These are phyloP conservation scores for Urophycis tenuis DNA, from an alignment of 2,797 vertebrate genomes.

Conservation along the genomic window DNA sequence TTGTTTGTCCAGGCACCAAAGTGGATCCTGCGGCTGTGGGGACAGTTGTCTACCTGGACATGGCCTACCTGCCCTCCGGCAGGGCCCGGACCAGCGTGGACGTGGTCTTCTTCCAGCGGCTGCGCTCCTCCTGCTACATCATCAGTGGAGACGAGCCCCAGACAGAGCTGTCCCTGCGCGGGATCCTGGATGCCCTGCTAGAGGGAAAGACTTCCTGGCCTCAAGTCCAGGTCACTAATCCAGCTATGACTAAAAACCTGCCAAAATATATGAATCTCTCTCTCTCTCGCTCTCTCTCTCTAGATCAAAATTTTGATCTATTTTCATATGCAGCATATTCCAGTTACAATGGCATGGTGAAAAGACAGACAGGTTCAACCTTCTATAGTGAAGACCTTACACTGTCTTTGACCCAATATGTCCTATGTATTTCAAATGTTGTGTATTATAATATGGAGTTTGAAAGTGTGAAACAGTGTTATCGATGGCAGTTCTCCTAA, in stretches of 20 bases:
- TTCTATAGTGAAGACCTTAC: no score
- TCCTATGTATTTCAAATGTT: no score
- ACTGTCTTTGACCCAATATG: no score
- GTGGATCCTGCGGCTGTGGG: constrained; percentile 9
- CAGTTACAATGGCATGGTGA: no score
- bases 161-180: constrained; percentile 74
- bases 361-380: no score
- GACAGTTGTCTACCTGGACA: constrained; percentile 76
- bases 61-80: constrained; percentile 85
- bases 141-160: constrained; percentile 81
- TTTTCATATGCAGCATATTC: no score
- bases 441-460: no score
- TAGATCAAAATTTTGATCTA: no score
- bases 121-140: constrained; percentile 84
- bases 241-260: not conserved
- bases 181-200: constrained; percentile 80
- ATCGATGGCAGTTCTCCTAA: no score
- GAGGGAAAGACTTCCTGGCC: constrained; percentile 80
- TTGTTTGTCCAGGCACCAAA: not conserved
- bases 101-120: constrained; percentile 74
- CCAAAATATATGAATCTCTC: no score
- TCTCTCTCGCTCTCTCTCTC: no score
- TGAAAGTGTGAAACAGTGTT: no score
- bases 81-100: constrained; percentile 70
- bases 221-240: constrained; percentile 62